A percentile compares a stretch with the other conserved stretches of the same genome.
These are phyloP conservation scores for Hyperoplus lanceolatus DNA, from an alignment of 2,797 vertebrate species.

Conservation along the genomic window DNA sequence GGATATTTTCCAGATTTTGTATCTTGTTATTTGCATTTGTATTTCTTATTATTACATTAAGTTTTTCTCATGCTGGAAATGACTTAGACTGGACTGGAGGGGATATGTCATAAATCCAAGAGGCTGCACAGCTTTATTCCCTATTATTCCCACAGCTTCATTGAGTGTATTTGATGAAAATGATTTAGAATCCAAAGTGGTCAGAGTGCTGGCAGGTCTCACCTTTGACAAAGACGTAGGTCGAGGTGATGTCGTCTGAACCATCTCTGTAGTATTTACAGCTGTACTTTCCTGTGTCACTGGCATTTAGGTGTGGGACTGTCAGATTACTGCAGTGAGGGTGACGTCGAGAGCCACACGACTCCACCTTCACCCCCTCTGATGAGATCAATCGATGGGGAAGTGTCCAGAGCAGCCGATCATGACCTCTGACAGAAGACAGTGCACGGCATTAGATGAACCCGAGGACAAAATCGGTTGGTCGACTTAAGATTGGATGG, in stretches of 20 bases:
- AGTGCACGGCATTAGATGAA: conserved; percentile 17
- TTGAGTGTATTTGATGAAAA: conserved; percentile 1
- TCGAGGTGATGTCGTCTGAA: conserved; percentile 58
- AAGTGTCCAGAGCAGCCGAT: conserved; percentile 83
- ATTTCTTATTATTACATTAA: neutral
- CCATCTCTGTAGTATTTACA: conserved; percentile 74
- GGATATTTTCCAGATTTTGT: conserved; percentile 34
- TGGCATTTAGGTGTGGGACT: conserved; percentile 73
- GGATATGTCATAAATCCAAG: neutral
- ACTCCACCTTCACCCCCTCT: conserved; percentile 68
- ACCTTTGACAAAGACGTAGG: conserved; percentile 92
- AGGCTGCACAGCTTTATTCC: neutral
- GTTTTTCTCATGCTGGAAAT: conserved; percentile 28
- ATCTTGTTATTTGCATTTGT: neutral
- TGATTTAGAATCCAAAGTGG: neutral
- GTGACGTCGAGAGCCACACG: conserved; percentile 63
- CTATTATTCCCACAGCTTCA: neutral
- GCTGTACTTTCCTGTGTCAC: conserved; percentile 88
- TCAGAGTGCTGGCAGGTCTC: conserved; percentile 53
- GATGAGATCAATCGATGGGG: conserved; percentile 48
- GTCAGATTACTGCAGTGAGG: conserved; percentile 85
- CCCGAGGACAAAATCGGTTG: neutral
- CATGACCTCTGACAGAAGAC: conserved; percentile 83
- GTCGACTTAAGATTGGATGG: conserved; percentile 1
- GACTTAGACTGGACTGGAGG: neutral